Evolutionary conservation across 2,113 vertebrate species (phyloP), one percentile per base, ranked within the genome.

Genomic region (Peromyscus leucopus): DNA sequence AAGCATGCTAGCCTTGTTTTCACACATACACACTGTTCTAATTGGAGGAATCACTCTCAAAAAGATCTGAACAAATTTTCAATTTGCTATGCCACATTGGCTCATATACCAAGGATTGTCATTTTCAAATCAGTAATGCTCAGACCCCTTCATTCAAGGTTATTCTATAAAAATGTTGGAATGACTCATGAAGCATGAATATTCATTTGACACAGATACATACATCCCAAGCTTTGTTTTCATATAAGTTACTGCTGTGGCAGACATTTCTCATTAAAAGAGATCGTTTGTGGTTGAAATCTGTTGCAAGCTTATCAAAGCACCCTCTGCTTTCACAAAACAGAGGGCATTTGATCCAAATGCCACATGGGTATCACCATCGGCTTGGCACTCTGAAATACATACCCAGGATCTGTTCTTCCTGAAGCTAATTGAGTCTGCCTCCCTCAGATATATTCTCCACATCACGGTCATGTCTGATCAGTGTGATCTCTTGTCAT

Each of bases 161-260:
- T 98, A 98, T 96, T 96, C 92, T 97, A 78, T 95, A 94, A 98
- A 98, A 98, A 99, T 97, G 96, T 97, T 98, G 97, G 98, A 98
- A 94, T 97, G 96, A 98, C 96, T 98, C 97, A 92, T 97, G 90
- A 98, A n/a, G 8, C 57, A 98, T 98, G 98, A 98, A 98, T 98
- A 98, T 99, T 98, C 97, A 98, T 98, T 95, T 96, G 61, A 96
- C 76, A 75, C 65, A 95, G 31, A 91, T 84, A 96, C 9, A 89
- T n/a, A 76, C 39, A 83, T 39, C 83, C 33, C 91, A 97, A 97
- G 97, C 96, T 97, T 86, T 98, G 88, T 98, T 98, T 98, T 96
- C 55, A 57, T 96, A 59, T 76, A 95, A 86, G 95, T 95, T 90
- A 76, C 46, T 93, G 21, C 22, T 84, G 74, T 74, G 80, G 78